Base-by-base conservation (phyloP, 2,113 vertebrate species). In the Thymallus thymallus region DNA sequence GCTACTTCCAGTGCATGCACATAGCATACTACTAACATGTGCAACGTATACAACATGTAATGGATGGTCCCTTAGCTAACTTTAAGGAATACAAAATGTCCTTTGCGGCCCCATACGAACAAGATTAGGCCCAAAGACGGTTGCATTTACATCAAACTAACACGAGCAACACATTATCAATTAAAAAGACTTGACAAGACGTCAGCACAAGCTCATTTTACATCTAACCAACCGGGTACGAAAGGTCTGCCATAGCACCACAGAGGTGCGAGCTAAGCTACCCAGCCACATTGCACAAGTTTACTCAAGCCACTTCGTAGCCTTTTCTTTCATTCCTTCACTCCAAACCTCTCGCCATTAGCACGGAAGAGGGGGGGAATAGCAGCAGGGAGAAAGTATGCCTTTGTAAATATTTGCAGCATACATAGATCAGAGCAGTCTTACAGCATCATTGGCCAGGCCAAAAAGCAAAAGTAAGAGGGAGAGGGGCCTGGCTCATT, bases 401-500 rank as follows among this genome's bases (percentile, higher is more conserved):
- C 35, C 24, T 35, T 70, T n/a, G 26, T 32, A 75, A 67, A 77
- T 76, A 77, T 70, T 74, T 79, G 24, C 26, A 29, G 60, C 18
- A 22, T 16, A 72, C 29, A 55, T 72, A 60, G 68, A 69, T 68
- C 67, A 70, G 45, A 72, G 20, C 20, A 68, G 51, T 64, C 0
- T 12, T 76, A 10, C 20, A 71, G 22, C 29, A 60, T 30, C 45
- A 60, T n/a, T 56, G 45, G 68, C 18, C 26, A 24, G n/a, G 55
- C 18, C 20, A 12, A 66, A 58, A 41, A 64, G 61, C 48, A 71
- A 16, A 13, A 13, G 48, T 16, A 51, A 51, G 13, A 16, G 48
- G 16, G 48, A 51, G 48, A 51, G 48, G 16, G 48, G 48, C 48
- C 13, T 51, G n/a, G n/a, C n/a, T n/a, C 58, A 60, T 18, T 46